A percentile compares a stretch with the other conserved stretches of the same genome.
Conservation (phyloP, 2,888 invertebrate genomes). For the Agrilus biguttatus region DNA sequence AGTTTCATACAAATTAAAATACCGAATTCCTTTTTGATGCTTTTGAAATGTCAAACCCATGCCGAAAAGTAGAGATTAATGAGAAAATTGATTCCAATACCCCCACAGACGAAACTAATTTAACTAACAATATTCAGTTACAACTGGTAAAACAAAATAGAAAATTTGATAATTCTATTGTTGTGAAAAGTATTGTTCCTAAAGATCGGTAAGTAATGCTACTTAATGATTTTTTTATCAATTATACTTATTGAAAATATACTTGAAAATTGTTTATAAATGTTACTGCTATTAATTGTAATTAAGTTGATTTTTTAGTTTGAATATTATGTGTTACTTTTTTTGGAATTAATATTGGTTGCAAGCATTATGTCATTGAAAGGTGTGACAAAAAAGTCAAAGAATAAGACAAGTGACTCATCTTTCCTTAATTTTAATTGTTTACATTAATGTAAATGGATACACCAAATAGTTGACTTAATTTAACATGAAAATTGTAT, state of each 20-base stretch:
- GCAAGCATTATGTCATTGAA: no score
- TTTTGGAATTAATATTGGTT: neutral
- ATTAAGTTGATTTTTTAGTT: no score
- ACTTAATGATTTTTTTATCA: neutral
- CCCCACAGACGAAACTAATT: conserved; percentile 1
- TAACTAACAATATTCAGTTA: neutral
- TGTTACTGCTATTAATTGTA: no score
- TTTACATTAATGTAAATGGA: no score
- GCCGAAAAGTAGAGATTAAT: neutral
- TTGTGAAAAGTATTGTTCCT: conserved; percentile 17
- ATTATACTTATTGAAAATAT: no score
- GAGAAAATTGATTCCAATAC: neutral
- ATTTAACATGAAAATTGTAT: neutral
- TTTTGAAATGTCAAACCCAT: no score
- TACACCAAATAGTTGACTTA: no score
- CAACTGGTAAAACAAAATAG: conserved; percentile 3
- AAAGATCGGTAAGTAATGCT: conserved; percentile 15
- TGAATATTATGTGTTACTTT: no score
- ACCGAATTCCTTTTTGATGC: no score
- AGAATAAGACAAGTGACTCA: neutral
- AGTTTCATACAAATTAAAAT: no score
- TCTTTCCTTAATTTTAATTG: neutral
- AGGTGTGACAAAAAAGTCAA: no score
- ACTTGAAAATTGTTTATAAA: no score
- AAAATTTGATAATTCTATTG: conserved; percentile 4